These are phyloP conservation scores for Imbricaverruca yamaguchii DNA, from an alignment of 2,888 invertebrate genomes.

Conservation along the genomic window DNA sequence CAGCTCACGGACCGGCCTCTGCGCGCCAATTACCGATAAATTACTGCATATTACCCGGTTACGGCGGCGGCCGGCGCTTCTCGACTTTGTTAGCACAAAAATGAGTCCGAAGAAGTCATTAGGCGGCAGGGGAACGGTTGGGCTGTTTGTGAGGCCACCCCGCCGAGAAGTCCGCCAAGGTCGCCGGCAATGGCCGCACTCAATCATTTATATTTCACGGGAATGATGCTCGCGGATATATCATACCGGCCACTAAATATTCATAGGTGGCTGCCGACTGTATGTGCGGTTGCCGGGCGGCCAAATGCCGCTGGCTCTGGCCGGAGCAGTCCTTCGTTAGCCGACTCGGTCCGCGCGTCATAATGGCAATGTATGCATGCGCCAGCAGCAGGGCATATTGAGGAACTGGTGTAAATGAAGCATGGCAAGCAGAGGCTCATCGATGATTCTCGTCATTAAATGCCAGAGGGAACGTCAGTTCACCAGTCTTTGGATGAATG, in stretches of 20 bases:
- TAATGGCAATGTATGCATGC: no score
- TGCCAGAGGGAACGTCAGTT: no score
- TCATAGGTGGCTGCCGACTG: background rate
- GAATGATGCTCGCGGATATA: constrained; percentile 7
- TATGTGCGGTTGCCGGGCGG: no score
- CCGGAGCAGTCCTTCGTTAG: no score
- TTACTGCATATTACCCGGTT: constrained; percentile 13
- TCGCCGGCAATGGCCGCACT: background rate
- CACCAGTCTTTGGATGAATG: no score
- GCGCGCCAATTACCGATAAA: constrained; percentile 11
- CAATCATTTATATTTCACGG: background rate
- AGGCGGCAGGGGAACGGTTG: background rate
- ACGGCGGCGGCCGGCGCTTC: background rate
- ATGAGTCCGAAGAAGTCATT: constrained; percentile 18
- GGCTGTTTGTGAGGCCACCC: background rate
- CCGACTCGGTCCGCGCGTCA: no score
- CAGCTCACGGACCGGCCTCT: background rate
- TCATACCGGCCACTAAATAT: background rate
- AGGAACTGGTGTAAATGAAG: no score
- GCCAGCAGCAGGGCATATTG: no score
- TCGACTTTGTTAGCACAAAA: constrained; percentile 15
- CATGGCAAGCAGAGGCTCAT: no score
- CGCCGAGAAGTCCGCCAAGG: background rate
- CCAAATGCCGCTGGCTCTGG: no score
- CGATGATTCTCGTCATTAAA: no score